These are phyloP conservation scores for Drosophila nikananu DNA, from an alignment of 1,140 invertebrate genomes.

Conservation along the genomic window DNA sequence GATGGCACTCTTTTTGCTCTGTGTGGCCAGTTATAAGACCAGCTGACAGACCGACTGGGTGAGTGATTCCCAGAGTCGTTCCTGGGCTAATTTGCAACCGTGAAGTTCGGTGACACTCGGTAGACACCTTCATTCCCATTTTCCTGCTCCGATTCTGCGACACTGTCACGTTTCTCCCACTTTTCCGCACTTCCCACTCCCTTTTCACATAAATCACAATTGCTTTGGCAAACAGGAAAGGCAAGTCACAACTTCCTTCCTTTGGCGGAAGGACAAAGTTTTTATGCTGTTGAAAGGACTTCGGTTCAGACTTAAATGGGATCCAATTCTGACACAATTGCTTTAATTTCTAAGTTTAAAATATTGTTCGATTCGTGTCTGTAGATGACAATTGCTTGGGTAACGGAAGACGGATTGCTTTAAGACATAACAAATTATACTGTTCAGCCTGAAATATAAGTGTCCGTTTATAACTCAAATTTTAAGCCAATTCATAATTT, in stretches of 20 bases:
- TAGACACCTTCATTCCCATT: neutral
- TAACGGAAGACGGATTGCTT: neutral
- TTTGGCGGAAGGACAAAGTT: conserved; percentile 1
- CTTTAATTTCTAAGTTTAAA: neutral
- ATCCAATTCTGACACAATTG: neutral
- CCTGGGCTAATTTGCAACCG: conserved; percentile 59
- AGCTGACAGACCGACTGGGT: conserved; percentile 18
- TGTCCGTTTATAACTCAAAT: conserved; percentile 4
- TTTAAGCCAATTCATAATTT: conserved; percentile 24
- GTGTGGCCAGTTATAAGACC: conserved; percentile 10
- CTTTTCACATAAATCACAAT: conserved; percentile 56
- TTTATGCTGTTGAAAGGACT: neutral
- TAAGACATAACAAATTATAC: neutral
- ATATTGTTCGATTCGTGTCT: neutral
- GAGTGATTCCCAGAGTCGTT: conserved; percentile 15
- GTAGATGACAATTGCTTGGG: neutral
- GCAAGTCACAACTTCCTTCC: conserved; percentile 9
- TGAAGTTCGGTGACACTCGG: conserved; percentile 28
- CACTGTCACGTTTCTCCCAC: conserved; percentile 11
- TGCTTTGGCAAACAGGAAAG: conserved; percentile 16
- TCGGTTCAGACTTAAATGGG: neutral
- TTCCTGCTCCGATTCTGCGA: conserved; percentile 4
- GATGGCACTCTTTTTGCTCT: neutral
- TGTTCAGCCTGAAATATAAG: neutral
- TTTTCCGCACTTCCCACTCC: neutral